These are phyloP conservation scores for Latrodectus geometricus DNA, from an alignment of 1,140 invertebrate species.

Conservation along the genomic window DNA sequence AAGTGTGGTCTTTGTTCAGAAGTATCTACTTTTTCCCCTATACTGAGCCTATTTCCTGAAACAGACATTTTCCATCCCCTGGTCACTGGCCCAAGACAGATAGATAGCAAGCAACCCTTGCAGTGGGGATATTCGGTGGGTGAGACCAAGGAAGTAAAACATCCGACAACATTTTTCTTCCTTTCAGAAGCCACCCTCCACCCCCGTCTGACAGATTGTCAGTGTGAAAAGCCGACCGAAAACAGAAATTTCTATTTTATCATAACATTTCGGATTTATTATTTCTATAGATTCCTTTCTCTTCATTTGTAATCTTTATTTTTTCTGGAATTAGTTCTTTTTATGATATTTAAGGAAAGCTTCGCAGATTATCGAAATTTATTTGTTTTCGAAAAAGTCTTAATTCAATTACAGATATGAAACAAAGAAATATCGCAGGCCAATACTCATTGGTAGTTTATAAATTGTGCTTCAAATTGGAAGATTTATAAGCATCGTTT, in stretches of 20 bases:
- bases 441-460: too few relatives aligned
- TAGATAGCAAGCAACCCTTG: constrained; percentile 45
- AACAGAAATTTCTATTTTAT: constrained; percentile 25
- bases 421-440: too few relatives aligned
- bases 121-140: constrained; percentile 44
- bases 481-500: too few relatives aligned
- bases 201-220: constrained; percentile 31
- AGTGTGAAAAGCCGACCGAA: constrained; percentile 18
- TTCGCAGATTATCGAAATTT: too few relatives aligned
- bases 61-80: constrained; percentile 36
- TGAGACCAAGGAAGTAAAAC: constrained; percentile 30
- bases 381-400: too few relatives aligned
- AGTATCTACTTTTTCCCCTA: not conserved
- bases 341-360: too few relatives aligned
- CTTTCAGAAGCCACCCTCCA: not conserved
- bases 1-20: not conserved
- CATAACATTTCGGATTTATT: not conserved
- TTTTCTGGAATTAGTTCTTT: too few relatives aligned
- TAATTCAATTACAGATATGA: too few relatives aligned
- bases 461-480: too few relatives aligned
- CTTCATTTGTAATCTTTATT: not conserved
- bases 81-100: constrained; percentile 39
- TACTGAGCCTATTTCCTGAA: constrained; percentile 21
- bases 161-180: constrained; percentile 46
- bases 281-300: not conserved